Evolutionary conservation across 2,113 vertebrate genomes (phyloP).

Genomic region (Sialia sialis): DNA sequence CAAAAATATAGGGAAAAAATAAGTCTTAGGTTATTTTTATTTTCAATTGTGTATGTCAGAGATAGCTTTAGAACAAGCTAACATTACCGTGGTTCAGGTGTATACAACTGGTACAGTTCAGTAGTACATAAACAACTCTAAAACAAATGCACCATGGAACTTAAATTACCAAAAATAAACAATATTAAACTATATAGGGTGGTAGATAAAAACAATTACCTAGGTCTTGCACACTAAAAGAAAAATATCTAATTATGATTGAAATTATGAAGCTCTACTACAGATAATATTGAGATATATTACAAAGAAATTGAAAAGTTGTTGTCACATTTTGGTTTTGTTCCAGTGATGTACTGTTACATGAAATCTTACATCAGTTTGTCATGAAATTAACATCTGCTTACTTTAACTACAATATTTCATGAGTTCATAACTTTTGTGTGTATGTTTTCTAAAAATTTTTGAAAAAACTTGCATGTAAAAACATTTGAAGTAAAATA

Average conservation of each 20-base stretch:
- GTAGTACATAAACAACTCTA: conserved; percentile 75
- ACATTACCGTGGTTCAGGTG: conserved; percentile 71
- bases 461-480: conserved; percentile 50
- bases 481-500: conserved; percentile 67
- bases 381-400: conserved; percentile 50
- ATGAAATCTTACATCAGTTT: conserved; percentile 57
- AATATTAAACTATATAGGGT: conserved; percentile 50
- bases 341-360: conserved; percentile 71
- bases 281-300: conserved; percentile 17
- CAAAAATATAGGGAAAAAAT: conserved; percentile 26
- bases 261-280: conserved; percentile 57
- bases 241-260: conserved; percentile 53
- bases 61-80: conserved; percentile 86
- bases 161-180: conserved; percentile 76
- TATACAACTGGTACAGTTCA: conserved; percentile 81
- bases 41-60: conserved; percentile 66
- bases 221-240: conserved; percentile 54
- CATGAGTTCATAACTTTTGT: background rate
- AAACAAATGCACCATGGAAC: conserved; percentile 68
- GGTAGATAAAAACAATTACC: conserved; percentile 56
- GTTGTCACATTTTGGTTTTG: conserved; percentile 76
- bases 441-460: background rate
- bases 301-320: conserved; percentile 51
- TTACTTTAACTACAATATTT: conserved; percentile 36
- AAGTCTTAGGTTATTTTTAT: conserved; percentile 60